Percentiles rank a stretch among this genome's conserved stretches.
Conservation (phyloP, 2,113 vertebrate genomes). For the Pterocles gutturalis region DNA sequence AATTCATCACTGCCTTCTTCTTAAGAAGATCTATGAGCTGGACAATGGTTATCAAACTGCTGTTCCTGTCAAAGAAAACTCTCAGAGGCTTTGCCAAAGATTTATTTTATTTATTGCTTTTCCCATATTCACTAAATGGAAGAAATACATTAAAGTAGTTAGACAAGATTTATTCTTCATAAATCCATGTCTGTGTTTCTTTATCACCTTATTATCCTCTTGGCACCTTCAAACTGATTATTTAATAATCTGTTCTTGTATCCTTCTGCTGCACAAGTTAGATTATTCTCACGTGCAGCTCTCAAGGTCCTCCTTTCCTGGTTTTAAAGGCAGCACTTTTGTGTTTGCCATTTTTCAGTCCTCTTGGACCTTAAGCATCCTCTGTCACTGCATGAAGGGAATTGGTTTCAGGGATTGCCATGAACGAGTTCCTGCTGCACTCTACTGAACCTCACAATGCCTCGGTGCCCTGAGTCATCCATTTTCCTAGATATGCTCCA, state of each 20-base stretch:
- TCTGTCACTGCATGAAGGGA: neutral
- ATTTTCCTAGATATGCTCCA: neutral
- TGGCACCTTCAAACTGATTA: constrained; percentile 2
- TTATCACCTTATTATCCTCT: neutral
- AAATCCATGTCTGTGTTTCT: neutral
- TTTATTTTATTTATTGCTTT: constrained; percentile 1
- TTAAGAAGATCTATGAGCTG: neutral
- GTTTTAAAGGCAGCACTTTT: neutral
- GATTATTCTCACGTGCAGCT: neutral
- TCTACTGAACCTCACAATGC: neutral
- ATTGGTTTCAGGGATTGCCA: neutral
- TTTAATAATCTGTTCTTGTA: neutral
- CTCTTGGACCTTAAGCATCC: neutral
- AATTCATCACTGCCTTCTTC: neutral
- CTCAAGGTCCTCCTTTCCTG: neutral
- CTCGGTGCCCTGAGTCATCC: neutral
- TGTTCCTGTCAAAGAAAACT: neutral
- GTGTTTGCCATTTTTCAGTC: neutral
- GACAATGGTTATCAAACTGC: neutral
- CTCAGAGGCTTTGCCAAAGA: neutral
- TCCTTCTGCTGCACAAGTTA: neutral
- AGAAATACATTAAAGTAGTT: neutral
- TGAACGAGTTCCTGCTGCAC: neutral
- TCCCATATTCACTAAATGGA: neutral
- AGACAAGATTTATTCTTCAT: neutral